phyloP scores from a whole-genome alignment of 2,113 vertebrate species.

The Nicator chloris region DNA sequence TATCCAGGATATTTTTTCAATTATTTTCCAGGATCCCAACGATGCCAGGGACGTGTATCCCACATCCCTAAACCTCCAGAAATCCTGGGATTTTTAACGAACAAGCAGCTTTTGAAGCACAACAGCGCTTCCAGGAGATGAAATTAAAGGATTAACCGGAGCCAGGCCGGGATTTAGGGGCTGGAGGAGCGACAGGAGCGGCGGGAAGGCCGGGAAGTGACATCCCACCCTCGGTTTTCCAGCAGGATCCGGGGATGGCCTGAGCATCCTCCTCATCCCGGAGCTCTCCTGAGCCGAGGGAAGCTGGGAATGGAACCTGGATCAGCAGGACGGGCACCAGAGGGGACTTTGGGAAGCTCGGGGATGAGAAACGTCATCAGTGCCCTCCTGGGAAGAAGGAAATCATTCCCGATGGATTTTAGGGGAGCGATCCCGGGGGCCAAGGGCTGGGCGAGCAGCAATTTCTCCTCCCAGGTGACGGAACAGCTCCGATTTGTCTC shows the following conservation, averaged over 20 bases:
- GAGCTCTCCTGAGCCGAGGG: not conserved
- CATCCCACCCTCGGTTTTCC: not conserved
- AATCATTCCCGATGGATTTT: not conserved
- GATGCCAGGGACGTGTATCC: not conserved
- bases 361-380: rapidly evolving
- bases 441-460: not conserved
- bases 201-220: rapidly evolving
- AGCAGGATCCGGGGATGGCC: not conserved
- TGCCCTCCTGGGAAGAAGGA: not conserved
- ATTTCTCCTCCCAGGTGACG: not conserved
- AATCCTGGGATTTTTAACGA: not conserved
- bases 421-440: not conserved
- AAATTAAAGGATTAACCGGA: not conserved
- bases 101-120: not conserved
- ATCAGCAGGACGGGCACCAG: not conserved
- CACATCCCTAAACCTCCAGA: not conserved
- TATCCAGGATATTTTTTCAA: not conserved
- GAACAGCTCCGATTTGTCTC: rapidly evolving
- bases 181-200: not conserved
- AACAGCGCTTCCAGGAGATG: not conserved
- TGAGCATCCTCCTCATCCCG: not conserved
- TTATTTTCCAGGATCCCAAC: not conserved
- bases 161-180: rapidly evolving
- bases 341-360: not conserved
- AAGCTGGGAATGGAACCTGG: not conserved